phyloP scores from a whole-genome alignment of 2,113 vertebrate species.

The Desmodus rotundus region DNA sequence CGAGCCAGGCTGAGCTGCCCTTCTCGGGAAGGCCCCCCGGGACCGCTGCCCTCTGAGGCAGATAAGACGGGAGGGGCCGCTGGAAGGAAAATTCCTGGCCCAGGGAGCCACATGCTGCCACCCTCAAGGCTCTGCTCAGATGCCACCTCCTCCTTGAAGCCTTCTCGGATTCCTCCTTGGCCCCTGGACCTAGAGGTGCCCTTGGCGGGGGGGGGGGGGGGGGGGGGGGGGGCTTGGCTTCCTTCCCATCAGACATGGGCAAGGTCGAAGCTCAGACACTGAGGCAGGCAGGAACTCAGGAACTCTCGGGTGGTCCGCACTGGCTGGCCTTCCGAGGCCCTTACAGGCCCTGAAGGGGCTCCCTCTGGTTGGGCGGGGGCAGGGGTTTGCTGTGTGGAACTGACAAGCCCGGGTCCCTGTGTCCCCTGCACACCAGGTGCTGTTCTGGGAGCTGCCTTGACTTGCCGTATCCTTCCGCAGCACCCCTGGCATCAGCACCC shows the following conservation, averaged over 20 bases:
- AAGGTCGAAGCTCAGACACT: background rate
- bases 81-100: background rate
- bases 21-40: conserved; percentile 32
- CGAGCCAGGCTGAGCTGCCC: background rate
- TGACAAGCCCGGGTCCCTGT: no score
- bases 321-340: background rate
- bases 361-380: background rate
- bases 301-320: no score
- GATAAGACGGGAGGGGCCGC: background rate
- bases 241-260: accelerated
- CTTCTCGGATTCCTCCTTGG: background rate
- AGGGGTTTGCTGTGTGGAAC: background rate
- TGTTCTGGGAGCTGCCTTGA: background rate
- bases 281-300: background rate
- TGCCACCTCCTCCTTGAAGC: background rate
- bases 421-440: background rate
- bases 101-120: background rate
- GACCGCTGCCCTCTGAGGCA: background rate
- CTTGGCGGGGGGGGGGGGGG: no score
- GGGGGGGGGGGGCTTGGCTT: background rate
- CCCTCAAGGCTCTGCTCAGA: background rate
- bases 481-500: background rate
- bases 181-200: background rate
- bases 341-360: no score
- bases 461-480: no score